Evolutionary conservation across 2,113 vertebrate genomes (phyloP).

Genomic region (Pangasianodon hypophthalmus): DNA sequence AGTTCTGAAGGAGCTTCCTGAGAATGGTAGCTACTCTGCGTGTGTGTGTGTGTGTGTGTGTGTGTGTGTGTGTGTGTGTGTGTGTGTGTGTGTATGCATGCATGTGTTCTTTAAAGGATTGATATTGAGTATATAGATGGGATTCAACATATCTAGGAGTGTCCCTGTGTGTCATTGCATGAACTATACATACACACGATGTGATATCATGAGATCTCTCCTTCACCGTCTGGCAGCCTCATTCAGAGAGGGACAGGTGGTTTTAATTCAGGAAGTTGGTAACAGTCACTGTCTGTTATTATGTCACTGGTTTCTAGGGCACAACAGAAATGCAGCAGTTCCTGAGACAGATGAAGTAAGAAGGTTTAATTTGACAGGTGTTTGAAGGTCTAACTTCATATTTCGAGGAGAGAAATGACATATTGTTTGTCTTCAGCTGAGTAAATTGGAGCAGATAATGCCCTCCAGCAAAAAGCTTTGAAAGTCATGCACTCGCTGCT

Average conservation of each 20-base stretch:
- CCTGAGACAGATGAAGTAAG: conserved; percentile 45
- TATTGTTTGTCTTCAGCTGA: conserved; percentile 64
- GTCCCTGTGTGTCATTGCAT: neutral
- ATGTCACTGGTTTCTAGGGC: conserved; percentile 1
- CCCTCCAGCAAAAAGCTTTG: conserved; percentile 68
- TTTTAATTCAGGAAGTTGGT: neutral
- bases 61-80: neutral
- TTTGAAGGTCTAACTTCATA: conserved; percentile 38
- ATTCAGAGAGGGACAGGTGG: neutral
- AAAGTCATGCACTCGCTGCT: conserved; percentile 61
- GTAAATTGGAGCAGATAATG: conserved; percentile 68
- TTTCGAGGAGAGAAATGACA: conserved; percentile 61
- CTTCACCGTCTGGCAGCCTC: neutral
- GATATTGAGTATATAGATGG: neutral
- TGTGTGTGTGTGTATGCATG: neutral
- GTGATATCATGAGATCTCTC: neutral
- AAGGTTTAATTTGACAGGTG: conserved; percentile 59
- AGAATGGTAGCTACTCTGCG: conserved; percentile 78
- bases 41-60: neutral
- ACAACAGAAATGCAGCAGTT: conserved; percentile 56
- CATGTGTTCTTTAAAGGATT: neutral
- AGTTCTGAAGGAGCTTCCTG: conserved; percentile 89
- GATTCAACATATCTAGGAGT: neutral
- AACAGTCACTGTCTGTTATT: neutral
- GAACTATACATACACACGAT: too few species aligned